Percentiles rank a stretch among this genome's conserved stretches.
Conservation (phyloP, 92 coral and sea anemone genomes). For the Meandrina meandrites region DNA sequence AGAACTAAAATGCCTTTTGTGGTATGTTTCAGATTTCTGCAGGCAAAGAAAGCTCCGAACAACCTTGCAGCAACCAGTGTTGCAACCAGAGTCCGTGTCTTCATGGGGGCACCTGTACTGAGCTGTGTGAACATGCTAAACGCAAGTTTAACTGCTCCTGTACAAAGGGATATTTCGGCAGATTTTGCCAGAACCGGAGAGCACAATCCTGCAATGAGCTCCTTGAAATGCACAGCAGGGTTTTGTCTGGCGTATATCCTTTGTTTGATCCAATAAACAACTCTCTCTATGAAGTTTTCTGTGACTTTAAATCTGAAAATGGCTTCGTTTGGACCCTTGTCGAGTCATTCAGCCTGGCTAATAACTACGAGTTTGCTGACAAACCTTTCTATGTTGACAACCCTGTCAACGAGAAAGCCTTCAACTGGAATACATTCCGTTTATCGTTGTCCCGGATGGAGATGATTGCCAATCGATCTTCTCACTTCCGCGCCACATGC, state of each 20-base stretch:
- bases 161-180: constrained; percentile 28
- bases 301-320: constrained; percentile 46
- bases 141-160: constrained; percentile 57
- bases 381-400: constrained; percentile 28
- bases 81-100: constrained; percentile 38
- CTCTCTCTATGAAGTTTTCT: constrained; percentile 3
- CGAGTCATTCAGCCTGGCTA: constrained; percentile 46
- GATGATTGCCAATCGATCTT: constrained; percentile 13
- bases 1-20: neutral
- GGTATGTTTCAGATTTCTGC: neutral
- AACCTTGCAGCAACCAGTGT: constrained; percentile 48
- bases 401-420: constrained; percentile 23
- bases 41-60: neutral
- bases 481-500: constrained; percentile 59
- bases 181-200: constrained; percentile 25
- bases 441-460: constrained; percentile 35
- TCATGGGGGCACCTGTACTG: constrained; percentile 58
- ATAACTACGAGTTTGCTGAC: constrained; percentile 1
- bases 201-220: constrained; percentile 1
- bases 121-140: constrained; percentile 48
- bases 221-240: neutral
- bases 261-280: constrained; percentile 9
- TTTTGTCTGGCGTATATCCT: constrained; percentile 15
- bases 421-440: constrained; percentile 53
- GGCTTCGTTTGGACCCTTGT: constrained; percentile 59